Evolutionary conservation across 2,797 vertebrate genomes (phyloP).

Genomic region (Tympanoctomys barrerae): DNA sequence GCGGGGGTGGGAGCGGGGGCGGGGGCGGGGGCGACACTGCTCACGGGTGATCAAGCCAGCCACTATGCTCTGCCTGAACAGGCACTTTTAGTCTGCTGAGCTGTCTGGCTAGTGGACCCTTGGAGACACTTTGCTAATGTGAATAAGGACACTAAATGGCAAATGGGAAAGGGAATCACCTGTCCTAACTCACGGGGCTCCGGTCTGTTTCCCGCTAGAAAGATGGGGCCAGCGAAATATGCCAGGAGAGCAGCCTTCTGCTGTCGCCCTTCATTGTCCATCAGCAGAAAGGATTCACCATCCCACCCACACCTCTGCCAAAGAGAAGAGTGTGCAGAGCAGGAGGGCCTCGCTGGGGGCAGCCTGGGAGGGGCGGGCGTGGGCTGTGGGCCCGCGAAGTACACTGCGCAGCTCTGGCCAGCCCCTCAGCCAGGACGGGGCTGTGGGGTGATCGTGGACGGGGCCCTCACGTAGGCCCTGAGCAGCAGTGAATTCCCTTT

Average conservation of each 20-base stretch:
- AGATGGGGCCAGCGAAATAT: not conserved
- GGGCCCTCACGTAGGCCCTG: not conserved
- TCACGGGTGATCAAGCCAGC: too few relatives aligned
- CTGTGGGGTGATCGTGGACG: not conserved
- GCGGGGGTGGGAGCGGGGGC: too few relatives aligned
- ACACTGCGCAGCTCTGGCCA: accelerated
- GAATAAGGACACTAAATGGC: too few relatives aligned
- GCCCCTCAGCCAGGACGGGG: not conserved
- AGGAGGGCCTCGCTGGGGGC: not conserved
- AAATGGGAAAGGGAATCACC: not conserved
- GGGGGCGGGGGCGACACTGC: too few relatives aligned
- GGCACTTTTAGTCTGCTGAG: too few relatives aligned
- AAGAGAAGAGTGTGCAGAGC: not conserved
- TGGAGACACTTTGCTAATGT: not conserved
- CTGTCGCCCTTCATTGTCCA: not conserved
- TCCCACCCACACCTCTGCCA: not conserved
- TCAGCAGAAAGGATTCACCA: not conserved
- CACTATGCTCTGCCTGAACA: too few relatives aligned
- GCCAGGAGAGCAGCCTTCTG: not conserved
- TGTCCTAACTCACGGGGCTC: not conserved
- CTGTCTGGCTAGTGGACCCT: too few relatives aligned
- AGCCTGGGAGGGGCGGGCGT: not conserved
- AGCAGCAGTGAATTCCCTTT: not conserved
- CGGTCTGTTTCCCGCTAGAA: not conserved
- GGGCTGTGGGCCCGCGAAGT: not conserved